These are phyloP conservation scores for Steatocranus sp. DNA, from an alignment of 2,797 vertebrate genomes.

Conservation along the genomic window DNA sequence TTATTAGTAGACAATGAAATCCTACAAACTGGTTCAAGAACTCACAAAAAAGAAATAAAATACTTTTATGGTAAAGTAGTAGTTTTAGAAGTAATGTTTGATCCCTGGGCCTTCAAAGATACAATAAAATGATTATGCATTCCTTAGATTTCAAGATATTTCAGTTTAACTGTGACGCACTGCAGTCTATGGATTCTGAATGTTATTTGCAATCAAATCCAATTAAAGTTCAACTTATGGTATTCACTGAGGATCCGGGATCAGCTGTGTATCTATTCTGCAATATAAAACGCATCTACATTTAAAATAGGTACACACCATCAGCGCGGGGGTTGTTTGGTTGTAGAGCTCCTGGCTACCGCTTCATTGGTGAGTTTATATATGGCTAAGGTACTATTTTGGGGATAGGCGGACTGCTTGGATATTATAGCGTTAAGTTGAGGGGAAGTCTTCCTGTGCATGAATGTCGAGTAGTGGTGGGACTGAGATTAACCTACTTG, in stretches of 20 bases:
- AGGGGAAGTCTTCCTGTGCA: background rate
- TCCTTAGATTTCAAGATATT: background rate
- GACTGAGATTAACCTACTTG: background rate
- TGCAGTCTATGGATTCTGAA: background rate
- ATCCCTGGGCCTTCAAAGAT: background rate
- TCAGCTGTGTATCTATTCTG: background rate
- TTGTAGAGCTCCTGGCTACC: background rate
- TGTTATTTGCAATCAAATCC: background rate
- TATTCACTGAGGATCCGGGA: background rate
- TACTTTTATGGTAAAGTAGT: background rate
- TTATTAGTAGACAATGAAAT: background rate
- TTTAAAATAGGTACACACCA: background rate
- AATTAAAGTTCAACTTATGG: background rate
- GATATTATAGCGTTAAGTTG: conserved; percentile 18
- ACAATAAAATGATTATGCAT: background rate
- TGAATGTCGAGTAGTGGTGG: background rate
- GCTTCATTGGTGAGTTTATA: conserved; percentile 56
- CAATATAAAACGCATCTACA: background rate
- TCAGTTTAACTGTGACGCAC: background rate
- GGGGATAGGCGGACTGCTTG: conserved; percentile 19
- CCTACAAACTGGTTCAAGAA: background rate
- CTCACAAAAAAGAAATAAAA: background rate
- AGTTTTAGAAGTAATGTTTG: background rate
- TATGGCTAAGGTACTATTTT: conserved; percentile 68
- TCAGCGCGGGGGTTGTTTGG: background rate